Base-by-base conservation (phyloP, 2,888 invertebrate genomes). In the Athripsodes cinereus region DNA sequence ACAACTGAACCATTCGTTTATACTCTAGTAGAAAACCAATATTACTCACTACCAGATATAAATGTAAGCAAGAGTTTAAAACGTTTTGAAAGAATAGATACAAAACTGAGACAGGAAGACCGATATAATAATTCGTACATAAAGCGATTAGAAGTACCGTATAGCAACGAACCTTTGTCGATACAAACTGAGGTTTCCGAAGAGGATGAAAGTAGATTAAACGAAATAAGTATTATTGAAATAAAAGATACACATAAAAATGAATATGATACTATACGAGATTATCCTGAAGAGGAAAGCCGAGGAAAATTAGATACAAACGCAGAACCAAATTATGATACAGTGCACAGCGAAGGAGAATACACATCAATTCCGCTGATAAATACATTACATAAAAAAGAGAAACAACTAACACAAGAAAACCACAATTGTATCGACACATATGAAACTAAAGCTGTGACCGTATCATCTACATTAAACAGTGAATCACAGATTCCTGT, bases 81-180 rank as follows among this genome's bases (percentile, higher is more conserved):
- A 66, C 85, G 84, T 68, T 86, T 84, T 58, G 87, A 87, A 69
- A 81, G 82, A 64, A 87, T 87, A 66, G 87, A 88, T 69, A 82
- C 83, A 57, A 86, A 87, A 69, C 70, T 87, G 56, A 74, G 87
- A 35, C 78, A 59, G 22, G 56, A 59, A 34, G 61, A 58, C 16
- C 51, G 58, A 35, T 50, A 35, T 44, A 48, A 57, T 19, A 51
- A 19, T 22, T 18, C 18, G 18, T 53, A 57, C 35, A 57, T 53
- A 16, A 53, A 60, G 56, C 52, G 59, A 13, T 55, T 61, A 18
- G 56, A 54, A 16, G 44, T 57, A 55, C 68, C 68, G 54, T 69
- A 69, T 54, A 69, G 68, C 59, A 66, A 70, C 67, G 74, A 76
- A 67, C 75, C 75, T 66, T 76, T 76, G 63, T 72, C 73, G 59